Percentiles rank a stretch among this genome's conserved stretches.
These are phyloP conservation scores for Ctenochaetus hawaiiensis DNA, from an alignment of 2,797 vertebrate species.

Conservation along the genomic window DNA sequence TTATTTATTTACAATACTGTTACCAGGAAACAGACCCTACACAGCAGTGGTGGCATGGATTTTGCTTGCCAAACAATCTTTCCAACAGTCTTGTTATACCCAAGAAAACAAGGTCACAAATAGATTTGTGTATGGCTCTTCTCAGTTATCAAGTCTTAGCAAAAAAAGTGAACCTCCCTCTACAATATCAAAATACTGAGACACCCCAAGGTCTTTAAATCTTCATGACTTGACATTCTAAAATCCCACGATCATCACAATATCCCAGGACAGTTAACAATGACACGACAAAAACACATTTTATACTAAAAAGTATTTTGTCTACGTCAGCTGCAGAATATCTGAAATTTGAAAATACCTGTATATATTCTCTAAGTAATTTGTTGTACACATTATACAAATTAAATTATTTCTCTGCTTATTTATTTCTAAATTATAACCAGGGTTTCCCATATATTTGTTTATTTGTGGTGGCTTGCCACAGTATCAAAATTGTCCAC, in stretches of 20 bases:
- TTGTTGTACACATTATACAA: neutral
- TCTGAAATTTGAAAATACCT: neutral
- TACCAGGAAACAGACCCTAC: neutral
- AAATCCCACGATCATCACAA: neutral
- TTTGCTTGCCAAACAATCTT: neutral
- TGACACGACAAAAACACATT: neutral
- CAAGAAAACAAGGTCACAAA: slow-evolving; percentile 6
- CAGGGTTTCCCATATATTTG: too few relatives aligned
- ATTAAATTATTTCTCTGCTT: too few relatives aligned
- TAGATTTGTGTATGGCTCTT: neutral
- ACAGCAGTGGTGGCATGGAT: neutral
- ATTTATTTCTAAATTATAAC: too few relatives aligned
- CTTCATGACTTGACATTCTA: neutral
- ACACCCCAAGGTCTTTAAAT: slow-evolving; percentile 1
- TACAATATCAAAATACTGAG: neutral
- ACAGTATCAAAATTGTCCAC: too few relatives aligned
- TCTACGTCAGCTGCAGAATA: neutral
- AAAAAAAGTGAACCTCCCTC: neutral
- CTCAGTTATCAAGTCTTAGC: neutral
- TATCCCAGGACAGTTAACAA: neutral
- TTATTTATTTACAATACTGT: neutral
- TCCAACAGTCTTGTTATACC: neutral
- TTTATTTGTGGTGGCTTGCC: too few relatives aligned
- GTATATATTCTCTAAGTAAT: neutral
- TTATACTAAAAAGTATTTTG: neutral